These are phyloP conservation scores for Drosophila maculinotata DNA, from an alignment of 2,888 invertebrate genomes.

Conservation along the genomic window DNA sequence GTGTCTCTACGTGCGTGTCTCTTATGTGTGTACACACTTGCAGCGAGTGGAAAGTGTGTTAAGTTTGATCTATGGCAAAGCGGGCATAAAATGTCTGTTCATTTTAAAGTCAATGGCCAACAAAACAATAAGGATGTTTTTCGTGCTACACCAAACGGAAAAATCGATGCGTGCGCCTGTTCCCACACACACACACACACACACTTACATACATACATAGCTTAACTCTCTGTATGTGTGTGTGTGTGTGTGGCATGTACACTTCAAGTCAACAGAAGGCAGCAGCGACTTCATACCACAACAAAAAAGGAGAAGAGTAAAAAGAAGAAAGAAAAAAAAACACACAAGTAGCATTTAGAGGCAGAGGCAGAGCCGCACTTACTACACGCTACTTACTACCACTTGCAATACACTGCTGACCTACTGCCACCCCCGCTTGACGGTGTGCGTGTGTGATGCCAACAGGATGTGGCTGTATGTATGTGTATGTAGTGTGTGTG, in stretches of 20 bases:
- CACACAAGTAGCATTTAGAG: conserved; percentile 42
- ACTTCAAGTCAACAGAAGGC: conserved; percentile 68
- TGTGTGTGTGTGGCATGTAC: conserved; percentile 55
- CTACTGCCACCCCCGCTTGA: conserved; percentile 44
- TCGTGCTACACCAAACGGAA: conserved; percentile 75
- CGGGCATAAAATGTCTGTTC: conserved; percentile 36
- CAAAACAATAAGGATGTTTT: conserved; percentile 73
- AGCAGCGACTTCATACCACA: conserved; percentile 78
- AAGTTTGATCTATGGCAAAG: conserved; percentile 44
- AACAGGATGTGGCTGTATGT: conserved; percentile 53
- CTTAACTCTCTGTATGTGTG: conserved; percentile 31
- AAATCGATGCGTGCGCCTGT: conserved; percentile 77
- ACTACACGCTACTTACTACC: conserved; percentile 73
- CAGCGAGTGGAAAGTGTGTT: conserved; percentile 33
- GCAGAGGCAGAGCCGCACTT: conserved; percentile 63
- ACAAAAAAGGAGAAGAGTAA: conserved; percentile 60
- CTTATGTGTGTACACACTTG: conserved; percentile 21
- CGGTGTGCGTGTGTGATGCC: conserved; percentile 28
- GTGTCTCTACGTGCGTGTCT: conserved; percentile 18
- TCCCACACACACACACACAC: conserved; percentile 48
- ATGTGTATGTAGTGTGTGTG: conserved; percentile 21
- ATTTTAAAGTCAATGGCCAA: conserved; percentile 63
- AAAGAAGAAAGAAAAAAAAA: conserved; percentile 14
- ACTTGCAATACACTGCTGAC: conserved; percentile 74
- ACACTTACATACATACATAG: conserved; percentile 13